Evolutionary conservation across 2,113 vertebrate genomes (phyloP), one percentile per base, ranked within the genome.

Genomic region (Sinocyclocheilus grahami): DNA sequence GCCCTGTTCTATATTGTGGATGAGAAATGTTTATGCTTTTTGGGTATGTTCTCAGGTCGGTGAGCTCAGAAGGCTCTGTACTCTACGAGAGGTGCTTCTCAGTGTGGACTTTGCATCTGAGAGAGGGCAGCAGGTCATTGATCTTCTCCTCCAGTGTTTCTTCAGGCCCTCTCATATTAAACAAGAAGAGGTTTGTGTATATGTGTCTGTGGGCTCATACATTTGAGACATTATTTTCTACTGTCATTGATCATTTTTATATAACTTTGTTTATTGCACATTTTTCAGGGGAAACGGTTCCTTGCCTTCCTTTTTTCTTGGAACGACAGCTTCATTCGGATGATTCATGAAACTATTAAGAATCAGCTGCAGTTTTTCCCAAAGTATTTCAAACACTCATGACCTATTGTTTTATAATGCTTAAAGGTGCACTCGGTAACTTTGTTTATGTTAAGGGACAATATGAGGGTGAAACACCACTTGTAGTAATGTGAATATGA

Each of bases 271-370:
- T 79, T 65, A n/a, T 82, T 37, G 55, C 79, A 60, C 30, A 72
- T 83, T 78, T 92, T 78, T 51, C 90, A 99, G 98, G 97, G 98
- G 89, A 97, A 97, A 91, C 95, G 97, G 89, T 97, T 99, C 91
- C 93, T 99, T 89, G 97, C 96, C 79, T 97, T 97, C 93, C 95
- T 99, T 67, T 99, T 99, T 89, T 95, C 90, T 86, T 99, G 97
- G 97, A 95, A 98, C 76, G 39, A 95, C 75, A 91, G 93, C 84
- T 99, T 99, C 92, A 96, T 99, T 94, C 94, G 94, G 90, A 92
- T 96, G 93, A 98, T 99, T 92, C 98, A 99, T 51, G 95, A 93
- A 82, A 97, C 97, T 86, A 94, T 99, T 93, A 99, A 98, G 95
- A 98, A 99, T 91, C 96, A 98, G 90, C 94, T 99, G 88, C 94